A percentile compares a stretch with the other conserved stretches of the same genome.
phyloP scores from a whole-genome alignment of 2,797 vertebrate species.

The Notoglanidium macrostoma region DNA sequence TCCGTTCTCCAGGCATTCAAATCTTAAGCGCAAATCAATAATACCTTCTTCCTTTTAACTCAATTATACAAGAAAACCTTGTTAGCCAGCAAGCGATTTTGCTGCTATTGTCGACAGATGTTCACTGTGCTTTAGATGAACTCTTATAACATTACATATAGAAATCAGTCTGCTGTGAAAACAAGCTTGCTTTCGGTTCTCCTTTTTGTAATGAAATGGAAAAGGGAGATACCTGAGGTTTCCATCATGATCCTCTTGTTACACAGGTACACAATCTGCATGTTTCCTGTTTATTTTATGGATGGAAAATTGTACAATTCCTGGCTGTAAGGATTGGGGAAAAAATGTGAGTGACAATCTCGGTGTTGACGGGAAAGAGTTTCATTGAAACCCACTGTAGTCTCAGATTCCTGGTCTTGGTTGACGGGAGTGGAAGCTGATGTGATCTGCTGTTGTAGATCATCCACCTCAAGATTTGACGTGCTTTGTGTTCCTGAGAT shows the following conservation, averaged over 20 bases:
- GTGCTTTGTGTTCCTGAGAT: not conserved
- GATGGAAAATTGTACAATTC: too few species aligned
- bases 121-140: not conserved
- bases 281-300: not conserved
- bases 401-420: not conserved
- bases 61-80: constrained; percentile 50
- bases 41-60: constrained; percentile 40
- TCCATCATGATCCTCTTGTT: not conserved
- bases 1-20: constrained; percentile 17
- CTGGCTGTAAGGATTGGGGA: not conserved
- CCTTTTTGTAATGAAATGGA: not conserved
- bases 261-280: not conserved
- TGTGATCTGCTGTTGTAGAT: not conserved
- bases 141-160: not conserved
- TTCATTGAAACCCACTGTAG: not conserved
- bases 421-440: not conserved
- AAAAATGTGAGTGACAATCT: not conserved
- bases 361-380: not conserved
- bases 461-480: not conserved
- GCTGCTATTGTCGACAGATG: constrained; percentile 24
- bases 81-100: constrained; percentile 36
- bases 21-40: constrained; percentile 49
- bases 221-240: not conserved
- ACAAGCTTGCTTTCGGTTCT: not conserved
- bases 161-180: not conserved